These are phyloP conservation scores for Apodemia hepburni DNA, from an alignment of 2,888 invertebrate species.

Conservation along the genomic window DNA sequence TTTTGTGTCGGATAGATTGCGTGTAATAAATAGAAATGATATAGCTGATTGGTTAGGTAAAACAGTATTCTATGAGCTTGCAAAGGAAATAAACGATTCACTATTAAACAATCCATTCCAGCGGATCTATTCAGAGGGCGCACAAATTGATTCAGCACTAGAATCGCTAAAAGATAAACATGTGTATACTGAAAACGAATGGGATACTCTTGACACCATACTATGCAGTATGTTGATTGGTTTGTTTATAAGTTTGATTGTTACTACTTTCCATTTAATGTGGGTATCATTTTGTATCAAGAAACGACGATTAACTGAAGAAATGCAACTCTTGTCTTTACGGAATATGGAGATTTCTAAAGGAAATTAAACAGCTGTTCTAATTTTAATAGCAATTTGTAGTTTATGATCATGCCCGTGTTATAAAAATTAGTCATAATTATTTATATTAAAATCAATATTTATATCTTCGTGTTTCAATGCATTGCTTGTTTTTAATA, in stretches of 20 bases:
- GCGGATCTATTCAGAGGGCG: constrained; percentile 29
- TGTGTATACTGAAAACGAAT: constrained; percentile 33
- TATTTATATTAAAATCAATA: no score
- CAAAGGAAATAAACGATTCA: constrained; percentile 63
- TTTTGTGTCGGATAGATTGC: constrained; percentile 72
- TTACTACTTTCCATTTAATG: constrained; percentile 33
- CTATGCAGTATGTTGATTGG: constrained; percentile 40
- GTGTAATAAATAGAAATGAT: constrained; percentile 77
- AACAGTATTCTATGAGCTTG: constrained; percentile 76
- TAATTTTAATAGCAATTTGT: no score
- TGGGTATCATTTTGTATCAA: constrained; percentile 24
- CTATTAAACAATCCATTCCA: constrained; percentile 38
- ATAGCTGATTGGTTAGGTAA: constrained; percentile 82
- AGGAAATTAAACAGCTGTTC: background rate
- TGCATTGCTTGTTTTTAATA: no score
- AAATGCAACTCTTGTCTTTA: constrained; percentile 19
- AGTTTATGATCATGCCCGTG: no score
- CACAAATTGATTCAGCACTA: constrained; percentile 23
- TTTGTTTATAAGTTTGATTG: constrained; percentile 34
- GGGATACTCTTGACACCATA: constrained; percentile 46
- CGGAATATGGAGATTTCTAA: constrained; percentile 1
- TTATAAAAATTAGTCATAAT: no score
- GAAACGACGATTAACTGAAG: constrained; percentile 25
- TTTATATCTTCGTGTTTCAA: no score
- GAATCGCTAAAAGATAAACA: constrained; percentile 35